phyloP scores from a whole-genome alignment of 2,113 vertebrate genomes.

The Stercorarius parasiticus region DNA sequence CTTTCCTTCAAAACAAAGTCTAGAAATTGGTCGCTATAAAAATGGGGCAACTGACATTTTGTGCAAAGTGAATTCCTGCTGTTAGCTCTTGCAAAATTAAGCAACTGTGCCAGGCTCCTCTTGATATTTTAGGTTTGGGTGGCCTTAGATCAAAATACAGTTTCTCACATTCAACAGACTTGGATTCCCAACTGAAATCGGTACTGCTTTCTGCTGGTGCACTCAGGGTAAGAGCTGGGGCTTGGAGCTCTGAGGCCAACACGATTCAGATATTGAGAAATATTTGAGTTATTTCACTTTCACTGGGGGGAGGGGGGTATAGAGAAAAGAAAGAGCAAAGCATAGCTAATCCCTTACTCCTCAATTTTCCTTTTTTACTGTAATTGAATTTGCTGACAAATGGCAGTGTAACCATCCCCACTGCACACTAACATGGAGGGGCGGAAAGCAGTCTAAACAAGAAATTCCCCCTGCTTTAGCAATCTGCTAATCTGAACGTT shows the following conservation, averaged over 20 bases:
- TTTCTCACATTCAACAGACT: background rate
- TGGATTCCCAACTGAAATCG: background rate
- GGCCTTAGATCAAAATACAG: background rate
- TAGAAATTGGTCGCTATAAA: background rate
- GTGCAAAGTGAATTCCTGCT: background rate
- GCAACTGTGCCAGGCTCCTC: background rate
- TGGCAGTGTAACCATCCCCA: background rate
- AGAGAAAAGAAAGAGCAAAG: background rate
- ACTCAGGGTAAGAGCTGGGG: background rate
- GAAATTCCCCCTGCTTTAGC: background rate
- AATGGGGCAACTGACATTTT: background rate
- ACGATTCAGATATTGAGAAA: background rate
- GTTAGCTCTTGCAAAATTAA: background rate
- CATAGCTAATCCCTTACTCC: background rate
- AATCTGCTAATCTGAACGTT: background rate
- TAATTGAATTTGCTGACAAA: background rate
- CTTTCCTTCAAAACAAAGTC: background rate
- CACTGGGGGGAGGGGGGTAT: background rate
- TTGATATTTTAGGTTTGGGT: background rate
- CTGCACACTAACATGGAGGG: rapidly evolving
- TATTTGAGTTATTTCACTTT: background rate
- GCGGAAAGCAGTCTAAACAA: background rate
- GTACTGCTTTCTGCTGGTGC: background rate
- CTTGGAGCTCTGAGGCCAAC: background rate
- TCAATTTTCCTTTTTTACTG: background rate